Conservation (phyloP, 2,113 vertebrate species). For the Colinus virginianus region DNA sequence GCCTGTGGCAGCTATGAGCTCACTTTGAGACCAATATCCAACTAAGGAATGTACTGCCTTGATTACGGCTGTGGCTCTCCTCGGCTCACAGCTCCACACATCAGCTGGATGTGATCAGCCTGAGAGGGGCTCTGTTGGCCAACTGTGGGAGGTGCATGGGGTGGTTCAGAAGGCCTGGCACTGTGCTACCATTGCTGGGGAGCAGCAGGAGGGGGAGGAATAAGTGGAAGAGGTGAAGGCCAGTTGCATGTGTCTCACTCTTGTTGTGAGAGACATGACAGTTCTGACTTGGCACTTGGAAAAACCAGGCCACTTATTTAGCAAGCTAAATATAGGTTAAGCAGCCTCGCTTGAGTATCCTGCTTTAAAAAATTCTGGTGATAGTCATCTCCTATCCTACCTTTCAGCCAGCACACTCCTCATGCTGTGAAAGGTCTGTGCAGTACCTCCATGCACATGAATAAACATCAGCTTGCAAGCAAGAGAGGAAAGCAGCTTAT, state of each 20-base stretch:
- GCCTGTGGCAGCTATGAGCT: not conserved
- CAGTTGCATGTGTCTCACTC: not conserved
- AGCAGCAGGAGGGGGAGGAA: not conserved
- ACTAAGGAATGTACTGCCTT: no score
- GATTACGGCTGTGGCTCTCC: not conserved
- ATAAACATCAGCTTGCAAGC: constrained; percentile 50
- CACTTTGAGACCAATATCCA: not conserved
- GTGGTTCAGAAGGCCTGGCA: accelerated
- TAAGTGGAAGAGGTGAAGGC: not conserved
- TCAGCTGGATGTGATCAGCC: accelerated
- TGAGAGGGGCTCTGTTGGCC: not conserved
- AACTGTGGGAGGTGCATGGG: accelerated
- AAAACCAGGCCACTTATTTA: constrained; percentile 53
- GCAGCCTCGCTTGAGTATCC: constrained; percentile 58
- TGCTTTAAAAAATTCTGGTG: constrained; percentile 57
- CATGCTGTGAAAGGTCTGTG: constrained; percentile 63
- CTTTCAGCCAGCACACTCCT: constrained; percentile 41
- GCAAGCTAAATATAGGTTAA: constrained; percentile 70
- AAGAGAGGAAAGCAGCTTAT: constrained; percentile 12
- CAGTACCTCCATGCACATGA: constrained; percentile 43
- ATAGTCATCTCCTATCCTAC: constrained; percentile 56
- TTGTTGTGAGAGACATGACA: not conserved
- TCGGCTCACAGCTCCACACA: not conserved
- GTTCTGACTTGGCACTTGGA: constrained; percentile 1
- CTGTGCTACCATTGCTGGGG: accelerated